These are phyloP conservation scores for rabbit (Oryctolagus cuniculus) DNA, from an alignment of 2,113 vertebrate species.

Conservation along the genomic window mOryCun1.1 NC_091436.1:167294001-167294500, in stretches of 20 bases:
- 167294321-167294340: slow-evolving; percentile 31
- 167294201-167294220: not conserved
- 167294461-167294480: not conserved
- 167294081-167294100: not conserved
- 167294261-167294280: not conserved
- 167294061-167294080: not conserved
- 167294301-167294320: not conserved
- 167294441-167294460: not conserved
- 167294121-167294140: not conserved
- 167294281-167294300: not conserved
- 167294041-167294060: not conserved
- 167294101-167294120: not conserved
- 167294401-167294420: slow-evolving; percentile 43
- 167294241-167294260: not conserved
- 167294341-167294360: slow-evolving; percentile 39
- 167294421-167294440: slow-evolving; percentile 24
- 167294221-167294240: not conserved
- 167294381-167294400: not conserved
- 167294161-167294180: not conserved
- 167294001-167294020: too few species aligned
- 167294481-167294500: slow-evolving; percentile 30
- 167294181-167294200: not conserved
- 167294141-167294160: not conserved
- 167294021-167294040: not conserved
- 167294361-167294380: not conserved